Base-by-base conservation (phyloP, 2,888 invertebrate genomes). In the Erebia epiphron region DNA sequence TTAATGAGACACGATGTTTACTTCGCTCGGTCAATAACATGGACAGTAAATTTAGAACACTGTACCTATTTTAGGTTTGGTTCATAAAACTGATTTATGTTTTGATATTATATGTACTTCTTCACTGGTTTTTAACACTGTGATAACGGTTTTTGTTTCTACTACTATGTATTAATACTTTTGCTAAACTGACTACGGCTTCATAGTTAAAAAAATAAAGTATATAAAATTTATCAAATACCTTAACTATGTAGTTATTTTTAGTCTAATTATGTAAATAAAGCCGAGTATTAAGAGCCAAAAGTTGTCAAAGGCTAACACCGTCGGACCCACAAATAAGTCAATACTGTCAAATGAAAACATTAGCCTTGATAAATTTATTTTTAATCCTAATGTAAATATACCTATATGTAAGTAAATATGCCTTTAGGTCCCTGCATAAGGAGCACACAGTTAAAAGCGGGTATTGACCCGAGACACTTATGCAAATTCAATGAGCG, bases 401-500 rank as follows among this genome's bases (percentile, higher is more conserved):
- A 61, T 16, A 61, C 52, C 21, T 21, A 1, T 21, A 21, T 1
- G 21, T 2, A 21, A 21, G 21, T 21, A 21, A 21, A 21, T 21
- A 21, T 16, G 41, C 18, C 13, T 16, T 41, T 52, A 60, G 14
- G 13, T 63, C 26, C 49, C 26, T 21, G 14, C 52, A n/a, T 60
- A 60, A 60, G 67, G 14, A 60, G 41, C 60, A 41, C n/a, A 52
- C 41, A 67, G 54, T 68, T 54, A n/a, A 68, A 62, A 65, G 58
- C 50, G 88, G 85, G 81, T 85, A 83, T 82, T 87, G 88, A 87
- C 88, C 80, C 84, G 76, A 81, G 83, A 83, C 85, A 85, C 84
- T 87, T 87, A 89, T 89, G 87, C 86, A 86, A 88, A 89, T 89
- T 84, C 81, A 81, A 82, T 82, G 82, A 80, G 82, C 82, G 82